Evolutionary conservation across 1,140 invertebrate species (phyloP).

Genomic region (Caenorhabditis tropicalis): DNA sequence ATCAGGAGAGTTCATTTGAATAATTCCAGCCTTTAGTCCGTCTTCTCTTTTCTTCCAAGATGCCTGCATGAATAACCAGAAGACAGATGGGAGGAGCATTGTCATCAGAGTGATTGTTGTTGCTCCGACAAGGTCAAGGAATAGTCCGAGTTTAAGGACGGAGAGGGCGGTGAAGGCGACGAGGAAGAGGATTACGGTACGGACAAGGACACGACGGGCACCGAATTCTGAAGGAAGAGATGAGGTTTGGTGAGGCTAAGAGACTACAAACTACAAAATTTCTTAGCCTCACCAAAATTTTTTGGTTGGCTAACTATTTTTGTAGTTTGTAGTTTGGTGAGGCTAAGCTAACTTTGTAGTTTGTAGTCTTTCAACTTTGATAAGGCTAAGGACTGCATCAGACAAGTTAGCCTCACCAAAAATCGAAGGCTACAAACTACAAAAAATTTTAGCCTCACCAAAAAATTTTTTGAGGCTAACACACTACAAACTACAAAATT

Average conservation of each 20-base stretch:
- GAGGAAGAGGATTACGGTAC: constrained; percentile 79
- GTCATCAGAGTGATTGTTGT: constrained; percentile 79
- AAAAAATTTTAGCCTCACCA: background rate
- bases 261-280: too few relatives aligned
- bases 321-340: too few relatives aligned
- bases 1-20: constrained; percentile 9
- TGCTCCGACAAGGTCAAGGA: constrained; percentile 85
- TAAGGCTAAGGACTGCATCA: too few relatives aligned
- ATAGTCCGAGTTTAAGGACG: constrained; percentile 85
- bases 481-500: too few relatives aligned
- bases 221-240: constrained; percentile 79
- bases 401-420: too few relatives aligned
- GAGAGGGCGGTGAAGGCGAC: constrained; percentile 82
- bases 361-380: too few relatives aligned
- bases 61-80: constrained; percentile 64
- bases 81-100: constrained; percentile 71
- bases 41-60: constrained; percentile 35
- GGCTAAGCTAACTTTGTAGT: too few relatives aligned
- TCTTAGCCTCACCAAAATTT: too few relatives aligned
- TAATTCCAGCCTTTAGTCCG: background rate
- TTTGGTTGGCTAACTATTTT: too few relatives aligned
- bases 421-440: too few relatives aligned
- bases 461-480: too few relatives aligned
- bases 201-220: constrained; percentile 79
- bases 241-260: too few relatives aligned